phyloP scores from a whole-genome alignment of 1,140 invertebrate genomes.

The Lepidurus arcticus region DNA sequence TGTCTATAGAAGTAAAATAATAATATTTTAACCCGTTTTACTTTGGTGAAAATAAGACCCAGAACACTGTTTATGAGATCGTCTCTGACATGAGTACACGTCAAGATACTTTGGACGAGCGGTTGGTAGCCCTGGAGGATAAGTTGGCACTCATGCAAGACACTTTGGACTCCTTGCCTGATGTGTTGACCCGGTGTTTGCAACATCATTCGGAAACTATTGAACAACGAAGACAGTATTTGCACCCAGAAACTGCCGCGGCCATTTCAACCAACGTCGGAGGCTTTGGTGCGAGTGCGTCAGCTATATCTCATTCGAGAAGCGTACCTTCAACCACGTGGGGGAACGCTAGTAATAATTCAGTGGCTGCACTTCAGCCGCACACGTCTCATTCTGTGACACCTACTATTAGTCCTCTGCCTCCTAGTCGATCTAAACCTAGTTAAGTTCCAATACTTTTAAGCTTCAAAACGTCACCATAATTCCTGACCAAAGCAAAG shows the following conservation, averaged over 20 bases:
- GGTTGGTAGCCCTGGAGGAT: conserved; percentile 76
- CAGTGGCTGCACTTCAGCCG: not conserved
- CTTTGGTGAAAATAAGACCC: conserved; percentile 66
- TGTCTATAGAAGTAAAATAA: not conserved
- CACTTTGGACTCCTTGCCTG: conserved; percentile 74
- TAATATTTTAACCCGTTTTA: not conserved
- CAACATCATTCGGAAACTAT: conserved; percentile 48
- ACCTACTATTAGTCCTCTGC: not conserved
- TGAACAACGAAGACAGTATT: conserved; percentile 71
- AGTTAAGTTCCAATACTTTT: not conserved
- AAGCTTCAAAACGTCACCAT: not conserved
- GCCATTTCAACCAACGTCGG: conserved; percentile 14
- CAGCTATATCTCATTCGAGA: conserved; percentile 29
- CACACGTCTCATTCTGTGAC: not conserved
- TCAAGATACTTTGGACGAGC: conserved; percentile 82
- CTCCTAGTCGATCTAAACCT: not conserved
- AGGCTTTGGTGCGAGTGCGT: not conserved
- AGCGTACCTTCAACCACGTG: conserved; percentile 23
- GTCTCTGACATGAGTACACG: conserved; percentile 91
- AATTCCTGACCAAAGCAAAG: not conserved
- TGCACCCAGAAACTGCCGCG: conserved; percentile 67
- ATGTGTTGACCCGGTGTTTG: conserved; percentile 59
- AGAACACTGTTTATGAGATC: conserved; percentile 94
- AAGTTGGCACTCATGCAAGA: conserved; percentile 69
- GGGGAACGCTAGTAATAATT: not conserved